phyloP scores from a whole-genome alignment of 2,113 vertebrate species.

The Heterotilapia buettikoferi region DNA sequence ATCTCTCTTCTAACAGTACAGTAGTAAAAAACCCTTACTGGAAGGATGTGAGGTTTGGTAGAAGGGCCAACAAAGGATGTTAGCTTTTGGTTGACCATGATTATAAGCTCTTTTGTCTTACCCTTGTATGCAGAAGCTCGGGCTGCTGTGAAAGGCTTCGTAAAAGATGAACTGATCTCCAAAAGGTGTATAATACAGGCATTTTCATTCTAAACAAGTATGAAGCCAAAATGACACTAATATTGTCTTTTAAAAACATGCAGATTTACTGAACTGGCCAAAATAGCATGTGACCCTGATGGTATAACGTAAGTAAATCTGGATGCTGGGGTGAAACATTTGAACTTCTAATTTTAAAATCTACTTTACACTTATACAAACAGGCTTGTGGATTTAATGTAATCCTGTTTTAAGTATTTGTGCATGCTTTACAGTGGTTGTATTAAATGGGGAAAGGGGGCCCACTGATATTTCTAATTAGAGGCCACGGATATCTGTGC shows the following conservation, averaged over 20 bases:
- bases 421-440: background rate
- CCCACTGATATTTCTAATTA: background rate
- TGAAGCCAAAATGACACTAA: background rate
- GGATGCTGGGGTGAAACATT: background rate
- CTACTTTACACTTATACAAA: background rate
- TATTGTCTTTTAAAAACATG: background rate
- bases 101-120: background rate
- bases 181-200: background rate
- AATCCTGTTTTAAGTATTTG: background rate
- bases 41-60: background rate
- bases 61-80: background rate
- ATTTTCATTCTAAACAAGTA: background rate
- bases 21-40: rapidly evolving
- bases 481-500: background rate
- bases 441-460: background rate
- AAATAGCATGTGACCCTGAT: background rate
- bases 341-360: background rate
- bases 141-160: rapidly evolving
- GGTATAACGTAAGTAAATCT: background rate
- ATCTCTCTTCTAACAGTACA: background rate
- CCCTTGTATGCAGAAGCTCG: rapidly evolving
- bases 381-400: background rate
- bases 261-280: background rate
- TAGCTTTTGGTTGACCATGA: background rate
- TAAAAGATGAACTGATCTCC: background rate